phyloP scores from a whole-genome alignment of 2,888 invertebrate species.

The Rhagophthalmus giganteus region DNA sequence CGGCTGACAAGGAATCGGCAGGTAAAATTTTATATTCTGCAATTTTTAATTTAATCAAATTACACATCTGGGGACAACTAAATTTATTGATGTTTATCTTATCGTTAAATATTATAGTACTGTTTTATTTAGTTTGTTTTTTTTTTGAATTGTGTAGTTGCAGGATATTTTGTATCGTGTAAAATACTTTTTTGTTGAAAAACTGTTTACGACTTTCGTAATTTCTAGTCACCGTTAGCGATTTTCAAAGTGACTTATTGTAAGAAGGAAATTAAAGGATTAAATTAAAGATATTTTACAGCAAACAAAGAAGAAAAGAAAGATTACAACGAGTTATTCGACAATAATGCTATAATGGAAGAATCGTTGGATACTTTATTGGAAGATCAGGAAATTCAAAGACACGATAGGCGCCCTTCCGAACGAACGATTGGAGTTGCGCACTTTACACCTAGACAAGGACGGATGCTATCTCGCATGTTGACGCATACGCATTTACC shows the following conservation, averaged over 20 bases:
- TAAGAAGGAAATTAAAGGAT: background rate
- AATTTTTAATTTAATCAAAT: no score
- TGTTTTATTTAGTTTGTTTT: no score
- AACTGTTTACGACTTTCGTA: no score
- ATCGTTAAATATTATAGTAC: no score
- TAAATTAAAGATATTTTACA: slow-evolving; percentile 43
- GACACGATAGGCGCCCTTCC: slow-evolving; percentile 55
- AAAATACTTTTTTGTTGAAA: no score
- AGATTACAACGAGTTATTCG: slow-evolving; percentile 92
- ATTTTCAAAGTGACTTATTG: no score
- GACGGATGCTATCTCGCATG: slow-evolving; percentile 81
- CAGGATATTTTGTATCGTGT: no score
- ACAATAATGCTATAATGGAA: slow-evolving; percentile 73
- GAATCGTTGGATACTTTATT: slow-evolving; percentile 80
- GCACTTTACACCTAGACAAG: slow-evolving; percentile 85
- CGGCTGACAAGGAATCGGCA: slow-evolving; percentile 88
- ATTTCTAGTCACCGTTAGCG: no score
- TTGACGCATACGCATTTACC: slow-evolving; percentile 94
- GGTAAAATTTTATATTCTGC: no score
- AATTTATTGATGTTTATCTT: no score
- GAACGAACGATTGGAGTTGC: slow-evolving; percentile 61
- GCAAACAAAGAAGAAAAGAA: slow-evolving; percentile 53
- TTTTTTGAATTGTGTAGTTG: no score
- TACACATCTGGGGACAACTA: no score
- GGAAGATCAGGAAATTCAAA: slow-evolving; percentile 65